A percentile compares a stretch with the other conserved stretches of the same genome.
These are phyloP conservation scores for Dioctria linearis DNA, from an alignment of 2,888 invertebrate genomes.

Conservation along the genomic window DNA sequence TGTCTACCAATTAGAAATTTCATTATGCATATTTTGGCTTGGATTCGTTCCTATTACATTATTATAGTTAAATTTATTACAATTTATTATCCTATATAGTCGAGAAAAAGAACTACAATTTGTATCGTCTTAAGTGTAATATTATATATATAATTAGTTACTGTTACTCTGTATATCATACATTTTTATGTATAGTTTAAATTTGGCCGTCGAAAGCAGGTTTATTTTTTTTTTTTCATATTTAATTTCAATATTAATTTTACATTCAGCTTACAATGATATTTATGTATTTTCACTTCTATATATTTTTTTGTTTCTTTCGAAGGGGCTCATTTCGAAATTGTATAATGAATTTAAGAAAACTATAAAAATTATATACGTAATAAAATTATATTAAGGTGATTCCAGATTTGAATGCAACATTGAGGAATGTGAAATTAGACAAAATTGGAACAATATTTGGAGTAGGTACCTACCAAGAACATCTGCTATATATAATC, in stretches of 20 bases:
- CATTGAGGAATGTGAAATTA: neutral
- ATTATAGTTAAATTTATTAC: neutral
- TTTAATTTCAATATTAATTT: constrained; percentile 29
- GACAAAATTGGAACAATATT: neutral
- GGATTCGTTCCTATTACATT: neutral
- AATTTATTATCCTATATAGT: constrained; percentile 15
- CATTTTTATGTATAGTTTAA: constrained; percentile 19
- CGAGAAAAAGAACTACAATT: constrained; percentile 27
- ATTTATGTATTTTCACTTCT: constrained; percentile 9
- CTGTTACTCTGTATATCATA: neutral
- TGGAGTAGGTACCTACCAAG: too few species aligned
- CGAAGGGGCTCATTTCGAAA: constrained; percentile 20
- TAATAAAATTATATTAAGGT: too few species aligned
- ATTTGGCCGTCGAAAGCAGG: constrained; percentile 45
- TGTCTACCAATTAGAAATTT: neutral
- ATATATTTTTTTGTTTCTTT: neutral
- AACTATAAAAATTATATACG: neutral
- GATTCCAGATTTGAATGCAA: neutral
- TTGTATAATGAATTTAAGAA: neutral
- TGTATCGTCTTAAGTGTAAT: neutral
- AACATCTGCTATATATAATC: too few species aligned
- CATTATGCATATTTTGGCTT: constrained; percentile 7
- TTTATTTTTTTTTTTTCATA: neutral
- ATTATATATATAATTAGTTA: neutral
- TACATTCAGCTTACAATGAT: constrained; percentile 33